These are phyloP conservation scores for Peucedramus taeniatus DNA, from an alignment of 2,113 vertebrate species.

Conservation along the genomic window DNA sequence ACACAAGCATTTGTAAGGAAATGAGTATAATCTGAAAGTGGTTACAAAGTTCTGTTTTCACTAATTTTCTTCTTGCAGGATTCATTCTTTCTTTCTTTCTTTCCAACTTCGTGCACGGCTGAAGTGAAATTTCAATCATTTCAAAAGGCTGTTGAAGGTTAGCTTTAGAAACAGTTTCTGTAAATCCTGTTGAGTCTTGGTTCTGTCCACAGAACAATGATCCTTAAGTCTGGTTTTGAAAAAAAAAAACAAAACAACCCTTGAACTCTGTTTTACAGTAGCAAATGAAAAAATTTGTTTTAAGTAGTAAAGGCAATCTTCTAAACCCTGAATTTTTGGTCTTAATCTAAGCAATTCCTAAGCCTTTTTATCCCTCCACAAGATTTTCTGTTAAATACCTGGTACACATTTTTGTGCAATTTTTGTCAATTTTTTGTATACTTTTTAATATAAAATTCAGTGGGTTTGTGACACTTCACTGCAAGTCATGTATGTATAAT, in stretches of 20 bases:
- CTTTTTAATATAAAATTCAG: background rate
- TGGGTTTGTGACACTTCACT: background rate
- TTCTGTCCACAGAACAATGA: background rate
- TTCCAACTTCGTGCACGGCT: background rate
- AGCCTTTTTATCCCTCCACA: background rate
- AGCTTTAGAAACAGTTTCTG: background rate
- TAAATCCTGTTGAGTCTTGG: background rate
- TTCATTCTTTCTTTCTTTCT: background rate
- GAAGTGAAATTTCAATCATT: background rate
- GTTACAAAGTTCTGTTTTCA: background rate
- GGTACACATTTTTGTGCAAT: background rate
- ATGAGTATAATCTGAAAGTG: background rate
- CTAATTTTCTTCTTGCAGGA: background rate
- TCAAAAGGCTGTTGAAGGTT: background rate
- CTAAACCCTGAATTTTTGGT: background rate
- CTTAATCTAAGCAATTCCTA: slow-evolving; percentile 2
- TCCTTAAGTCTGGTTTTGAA: background rate
- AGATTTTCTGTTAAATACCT: background rate
- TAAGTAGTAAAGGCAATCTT: background rate
- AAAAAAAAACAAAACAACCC: background rate
- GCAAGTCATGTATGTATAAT: background rate
- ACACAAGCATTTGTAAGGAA: background rate
- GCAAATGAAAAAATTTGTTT: background rate
- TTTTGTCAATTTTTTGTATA: background rate
- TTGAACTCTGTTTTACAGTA: background rate